phyloP scores from a whole-genome alignment of 1,140 invertebrate species.

The Scaptomyza pallida region DNA sequence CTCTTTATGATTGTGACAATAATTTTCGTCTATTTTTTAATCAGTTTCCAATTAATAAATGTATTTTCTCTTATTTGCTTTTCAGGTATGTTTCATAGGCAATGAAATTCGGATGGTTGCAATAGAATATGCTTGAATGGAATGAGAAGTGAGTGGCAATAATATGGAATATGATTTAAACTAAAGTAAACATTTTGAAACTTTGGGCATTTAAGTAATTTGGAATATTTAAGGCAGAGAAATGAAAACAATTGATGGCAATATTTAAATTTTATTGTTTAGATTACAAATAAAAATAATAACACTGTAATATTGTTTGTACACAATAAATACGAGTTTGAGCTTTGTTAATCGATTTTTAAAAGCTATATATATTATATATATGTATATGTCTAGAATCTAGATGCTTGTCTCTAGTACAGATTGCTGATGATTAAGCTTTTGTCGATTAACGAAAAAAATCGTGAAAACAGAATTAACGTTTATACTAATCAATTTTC shows the following conservation, averaged over 20 bases:
- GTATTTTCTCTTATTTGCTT: constrained; percentile 29
- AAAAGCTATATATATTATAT: neutral
- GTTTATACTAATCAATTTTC: constrained; percentile 51
- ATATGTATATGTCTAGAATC: constrained; percentile 5
- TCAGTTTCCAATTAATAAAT: constrained; percentile 26
- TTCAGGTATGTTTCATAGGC: constrained; percentile 49
- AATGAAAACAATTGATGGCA: too few relatives aligned
- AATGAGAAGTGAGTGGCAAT: neutral
- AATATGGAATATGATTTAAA: too few relatives aligned
- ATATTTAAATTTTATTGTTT: too few relatives aligned
- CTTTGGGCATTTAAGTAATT: too few relatives aligned
- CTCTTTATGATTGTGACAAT: neutral
- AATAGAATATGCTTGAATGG: neutral
- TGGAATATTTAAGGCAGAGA: too few relatives aligned
- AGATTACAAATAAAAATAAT: too few relatives aligned
- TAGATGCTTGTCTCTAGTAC: neutral
- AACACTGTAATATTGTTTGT: neutral
- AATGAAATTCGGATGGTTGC: neutral
- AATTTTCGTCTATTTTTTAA: neutral
- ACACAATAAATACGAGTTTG: neutral
- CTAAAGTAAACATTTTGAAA: too few relatives aligned
- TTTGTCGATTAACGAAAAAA: constrained; percentile 23
- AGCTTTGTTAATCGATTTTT: constrained; percentile 32
- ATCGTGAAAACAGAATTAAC: constrained; percentile 11
- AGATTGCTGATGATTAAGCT: constrained; percentile 32